Base-by-base conservation (phyloP, 2,888 invertebrate species). In the Pachymerium ferrugineum region DNA sequence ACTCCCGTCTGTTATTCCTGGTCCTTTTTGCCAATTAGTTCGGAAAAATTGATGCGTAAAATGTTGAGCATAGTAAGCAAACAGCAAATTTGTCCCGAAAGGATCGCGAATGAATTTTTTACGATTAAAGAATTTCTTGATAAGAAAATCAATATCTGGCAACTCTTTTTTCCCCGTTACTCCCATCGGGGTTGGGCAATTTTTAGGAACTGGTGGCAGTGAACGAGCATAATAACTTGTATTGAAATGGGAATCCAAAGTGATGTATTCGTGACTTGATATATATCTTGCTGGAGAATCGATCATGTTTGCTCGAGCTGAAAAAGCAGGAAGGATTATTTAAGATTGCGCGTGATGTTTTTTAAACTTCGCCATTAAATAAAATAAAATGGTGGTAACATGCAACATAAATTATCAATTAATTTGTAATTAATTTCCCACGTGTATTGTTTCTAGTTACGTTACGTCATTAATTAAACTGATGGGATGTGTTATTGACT, bases 1-100 rank as follows among this genome's bases (percentile, higher is more conserved):
- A 30, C 80, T 80, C n/a, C 82, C 82, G 79, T 80, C 80, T 19
- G 82, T 81, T 42, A 79, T 80, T 3, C 79, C 81, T 0, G 81
- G 80, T 1, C 82, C 82, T 71, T 77, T 78, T 42, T 78, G 77
- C 74, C 79, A 77, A 74, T 83, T 82, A 3, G 82, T 82, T 75
- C 83, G 82, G 78, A 84, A 83, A 78, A 84, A 83, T 79, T 82
- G 82, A 77, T 83, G 83, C 0, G 81, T 82, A 75, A 83, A 83
- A 76, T 84, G 83, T 75, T 84, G 83, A 6, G 83, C 83, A 76
- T 82, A 83, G 77, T 79, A 81, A 0, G 81, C 78, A 76, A 83
- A 83, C 70, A 83, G 74, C 1, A 83, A 76, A 77, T 81, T 83
- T 31, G 81, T 80, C 12, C 81, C 81, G 67, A 80, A 78, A 0